Evolutionary conservation across 92 coral and sea anemone genomes (phyloP).

Genomic region (Nematostella vectensis): DNA sequence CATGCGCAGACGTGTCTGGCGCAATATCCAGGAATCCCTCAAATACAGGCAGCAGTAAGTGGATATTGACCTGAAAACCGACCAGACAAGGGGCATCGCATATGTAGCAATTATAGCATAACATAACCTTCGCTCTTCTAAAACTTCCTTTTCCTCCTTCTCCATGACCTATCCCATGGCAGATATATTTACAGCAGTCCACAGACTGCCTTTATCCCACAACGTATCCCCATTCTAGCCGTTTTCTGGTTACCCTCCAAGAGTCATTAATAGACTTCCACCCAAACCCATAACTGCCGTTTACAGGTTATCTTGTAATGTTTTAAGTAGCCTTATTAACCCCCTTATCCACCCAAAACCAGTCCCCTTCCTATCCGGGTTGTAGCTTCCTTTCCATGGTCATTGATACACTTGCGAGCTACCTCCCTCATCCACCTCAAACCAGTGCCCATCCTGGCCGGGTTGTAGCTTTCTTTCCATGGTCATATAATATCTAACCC

Average conservation of each 20-base stretch:
- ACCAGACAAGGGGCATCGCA: background rate
- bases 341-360: slow-evolving; percentile 62
- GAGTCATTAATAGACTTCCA: too few relatives aligned
- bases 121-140: too few relatives aligned
- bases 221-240: too few relatives aligned
- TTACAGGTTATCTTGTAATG: slow-evolving; percentile 84
- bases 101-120: background rate
- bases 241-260: too few relatives aligned
- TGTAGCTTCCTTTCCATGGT: slow-evolving; percentile 96
- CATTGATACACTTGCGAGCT: slow-evolving; percentile 78
- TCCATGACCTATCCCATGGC: too few relatives aligned
- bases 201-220: too few relatives aligned
- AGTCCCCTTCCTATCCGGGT: too few relatives aligned
- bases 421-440: slow-evolving; percentile 79
- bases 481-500: too few relatives aligned
- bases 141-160: too few relatives aligned
- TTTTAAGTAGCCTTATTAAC: slow-evolving; percentile 77
- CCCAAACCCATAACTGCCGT: too few relatives aligned
- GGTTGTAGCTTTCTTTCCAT: slow-evolving; percentile 95
- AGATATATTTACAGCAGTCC: too few relatives aligned
- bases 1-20: slow-evolving; percentile 84
- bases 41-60: slow-evolving; percentile 67
- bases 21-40: slow-evolving; percentile 92
- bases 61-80: slow-evolving; percentile 58
- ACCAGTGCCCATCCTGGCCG: too few relatives aligned